Conservation (phyloP, 2,113 vertebrate species). For the Notarius lentiginosus region DNA sequence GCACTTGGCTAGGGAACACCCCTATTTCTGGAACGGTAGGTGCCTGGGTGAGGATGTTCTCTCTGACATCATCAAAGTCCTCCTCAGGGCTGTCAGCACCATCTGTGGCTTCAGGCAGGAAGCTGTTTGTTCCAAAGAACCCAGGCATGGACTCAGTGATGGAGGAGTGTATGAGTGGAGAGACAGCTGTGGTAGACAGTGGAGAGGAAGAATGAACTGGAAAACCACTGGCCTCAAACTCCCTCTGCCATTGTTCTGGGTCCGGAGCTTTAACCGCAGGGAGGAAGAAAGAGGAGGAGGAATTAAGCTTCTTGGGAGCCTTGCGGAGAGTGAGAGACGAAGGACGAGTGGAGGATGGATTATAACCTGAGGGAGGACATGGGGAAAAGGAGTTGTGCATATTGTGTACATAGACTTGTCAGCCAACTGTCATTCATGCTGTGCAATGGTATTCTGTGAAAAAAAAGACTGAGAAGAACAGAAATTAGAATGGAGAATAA, state of each 20-base stretch:
- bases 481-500: neutral
- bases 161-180: slow-evolving; percentile 24
- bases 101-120: slow-evolving; percentile 29
- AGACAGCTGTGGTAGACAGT: slow-evolving; percentile 20
- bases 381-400: slow-evolving; percentile 6
- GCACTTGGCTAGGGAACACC: slow-evolving; percentile 62
- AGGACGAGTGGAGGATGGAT: slow-evolving; percentile 36
- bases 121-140: neutral
- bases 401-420: neutral
- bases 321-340: slow-evolving; percentile 37
- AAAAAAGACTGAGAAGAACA: neutral
- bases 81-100: slow-evolving; percentile 45
- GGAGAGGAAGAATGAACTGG: slow-evolving; percentile 14
- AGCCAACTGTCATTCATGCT: slow-evolving; percentile 1
- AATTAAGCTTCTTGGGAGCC: slow-evolving; percentile 30
- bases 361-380: slow-evolving; percentile 45
- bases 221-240: slow-evolving; percentile 59
- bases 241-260: slow-evolving; percentile 57
- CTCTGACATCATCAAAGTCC: slow-evolving; percentile 51
- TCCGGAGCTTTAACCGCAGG: slow-evolving; percentile 27
- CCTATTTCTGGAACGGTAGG: slow-evolving; percentile 63
- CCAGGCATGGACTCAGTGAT: neutral
- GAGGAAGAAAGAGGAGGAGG: slow-evolving; percentile 31
- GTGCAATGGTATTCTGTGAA: neutral
- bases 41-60: slow-evolving; percentile 52